A percentile compares a stretch with the other conserved stretches of the same genome.
phyloP scores from a whole-genome alignment of 2,888 invertebrate genomes.

The Cheilosia variabilis region DNA sequence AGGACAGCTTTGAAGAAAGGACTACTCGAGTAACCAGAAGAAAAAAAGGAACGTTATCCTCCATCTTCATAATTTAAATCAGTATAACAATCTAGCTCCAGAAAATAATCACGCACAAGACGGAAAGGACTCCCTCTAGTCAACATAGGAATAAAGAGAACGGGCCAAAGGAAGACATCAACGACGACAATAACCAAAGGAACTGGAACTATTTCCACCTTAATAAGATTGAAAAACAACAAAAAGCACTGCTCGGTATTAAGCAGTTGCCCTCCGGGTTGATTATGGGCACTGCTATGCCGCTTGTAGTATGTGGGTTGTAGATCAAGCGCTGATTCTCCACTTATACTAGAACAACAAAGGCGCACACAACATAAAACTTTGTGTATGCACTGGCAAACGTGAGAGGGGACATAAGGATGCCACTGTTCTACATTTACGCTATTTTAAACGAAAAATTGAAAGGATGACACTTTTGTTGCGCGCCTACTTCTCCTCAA shows the following conservation, averaged over 20 bases:
- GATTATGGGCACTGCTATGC: constrained; percentile 21
- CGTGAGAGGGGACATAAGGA: constrained; percentile 34
- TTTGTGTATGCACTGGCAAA: neutral
- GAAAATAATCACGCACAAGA: constrained; percentile 58
- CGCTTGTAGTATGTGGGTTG: constrained; percentile 64
- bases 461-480: constrained; percentile 61
- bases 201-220: constrained; percentile 55
- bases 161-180: constrained; percentile 9
- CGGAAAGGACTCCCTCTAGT: constrained; percentile 5
- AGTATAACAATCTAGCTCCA: constrained; percentile 69
- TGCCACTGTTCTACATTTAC: constrained; percentile 47
- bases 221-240: constrained; percentile 22
- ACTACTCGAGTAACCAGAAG: constrained; percentile 45
- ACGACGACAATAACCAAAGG: constrained; percentile 21
- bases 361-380: constrained; percentile 37
- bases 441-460: constrained; percentile 24
- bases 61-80: constrained; percentile 57
- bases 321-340: constrained; percentile 71
- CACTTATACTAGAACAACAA: constrained; percentile 56
- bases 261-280: constrained; percentile 53
- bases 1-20: constrained; percentile 53
- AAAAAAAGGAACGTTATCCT: constrained; percentile 23
- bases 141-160: constrained; percentile 16
- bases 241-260: constrained; percentile 13
- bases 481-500: constrained; percentile 43